These are phyloP conservation scores for Aspidiotus destructor DNA, from an alignment of 2,888 invertebrate species.

Conservation along the genomic window DNA sequence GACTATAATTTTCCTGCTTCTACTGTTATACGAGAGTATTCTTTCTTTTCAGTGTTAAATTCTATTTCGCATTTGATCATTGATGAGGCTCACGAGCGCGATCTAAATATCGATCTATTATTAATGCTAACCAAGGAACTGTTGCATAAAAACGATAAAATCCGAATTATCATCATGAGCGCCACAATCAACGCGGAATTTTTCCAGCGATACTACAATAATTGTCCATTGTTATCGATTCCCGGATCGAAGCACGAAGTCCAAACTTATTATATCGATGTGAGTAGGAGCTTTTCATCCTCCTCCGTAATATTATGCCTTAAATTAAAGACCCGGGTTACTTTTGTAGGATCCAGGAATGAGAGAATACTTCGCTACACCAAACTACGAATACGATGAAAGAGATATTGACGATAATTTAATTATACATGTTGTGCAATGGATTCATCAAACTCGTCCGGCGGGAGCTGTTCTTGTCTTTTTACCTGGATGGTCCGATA, in stretches of 20 bases:
- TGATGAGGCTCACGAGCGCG: constrained; percentile 66
- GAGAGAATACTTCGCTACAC: constrained; percentile 5
- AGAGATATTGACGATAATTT: constrained; percentile 18
- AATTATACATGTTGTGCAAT: constrained; percentile 17
- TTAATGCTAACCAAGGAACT: constrained; percentile 48
- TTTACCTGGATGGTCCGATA: constrained; percentile 57
- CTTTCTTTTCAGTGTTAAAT: constrained; percentile 40
- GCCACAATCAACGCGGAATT: constrained; percentile 57
- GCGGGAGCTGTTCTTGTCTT: constrained; percentile 80
- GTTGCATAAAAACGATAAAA: constrained; percentile 46
- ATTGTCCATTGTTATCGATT: constrained; percentile 42
- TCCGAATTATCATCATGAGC: constrained; percentile 61
- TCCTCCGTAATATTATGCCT: constrained; percentile 1
- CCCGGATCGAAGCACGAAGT: constrained; percentile 56
- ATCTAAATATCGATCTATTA: constrained; percentile 55
- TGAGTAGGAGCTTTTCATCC: constrained; percentile 10
- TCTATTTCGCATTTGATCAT: constrained; percentile 58
- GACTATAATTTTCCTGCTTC: too few species aligned
- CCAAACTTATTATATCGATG: constrained; percentile 37
- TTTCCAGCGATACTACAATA: constrained; percentile 46
- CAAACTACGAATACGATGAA: constrained; percentile 17
- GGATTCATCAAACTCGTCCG: constrained; percentile 17
- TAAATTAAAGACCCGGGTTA: neutral
- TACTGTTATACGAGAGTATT: too few species aligned
- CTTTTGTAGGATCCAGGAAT: constrained; percentile 25